Evolutionary conservation across 2,797 vertebrate species (phyloP).

Genomic region (Silurus lanzhouensis): DNA sequence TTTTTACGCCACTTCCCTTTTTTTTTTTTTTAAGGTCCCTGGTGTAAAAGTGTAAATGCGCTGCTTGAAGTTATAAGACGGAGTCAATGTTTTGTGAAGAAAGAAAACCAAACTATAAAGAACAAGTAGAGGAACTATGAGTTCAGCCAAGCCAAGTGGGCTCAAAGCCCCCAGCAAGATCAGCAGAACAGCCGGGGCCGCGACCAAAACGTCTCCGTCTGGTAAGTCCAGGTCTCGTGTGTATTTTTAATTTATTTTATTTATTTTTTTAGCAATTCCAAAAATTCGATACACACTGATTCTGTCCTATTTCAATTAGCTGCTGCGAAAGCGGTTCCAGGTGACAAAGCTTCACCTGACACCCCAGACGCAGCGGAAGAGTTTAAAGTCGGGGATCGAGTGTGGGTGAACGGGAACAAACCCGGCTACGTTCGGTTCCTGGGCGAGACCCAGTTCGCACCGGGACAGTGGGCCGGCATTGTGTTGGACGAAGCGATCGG

Average conservation of each 20-base stretch:
- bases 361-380: conserved; percentile 78
- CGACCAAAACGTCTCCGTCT: conserved; percentile 72
- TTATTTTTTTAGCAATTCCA: conserved; percentile 33
- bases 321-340: conserved; percentile 73
- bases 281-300: no score
- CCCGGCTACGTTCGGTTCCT: conserved; percentile 93
- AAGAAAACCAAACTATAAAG: conserved; percentile 64
- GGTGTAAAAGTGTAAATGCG: conserved; percentile 32
- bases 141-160: conserved; percentile 88
- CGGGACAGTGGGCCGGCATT: conserved; percentile 97
- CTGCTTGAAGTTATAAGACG: conserved; percentile 36
- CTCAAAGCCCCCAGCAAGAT: conserved; percentile 95
- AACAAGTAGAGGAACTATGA: conserved; percentile 80
- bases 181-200: conserved; percentile 73
- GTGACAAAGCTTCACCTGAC: conserved; percentile 67
- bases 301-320: conserved; percentile 21
- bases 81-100: conserved; percentile 82
- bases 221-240: conserved; percentile 57
- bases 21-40: conserved; percentile 42
- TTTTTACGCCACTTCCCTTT: conserved; percentile 55
- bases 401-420: conserved; percentile 98
- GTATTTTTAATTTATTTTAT: neutral
- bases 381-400: conserved; percentile 88
- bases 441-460: conserved; percentile 95
- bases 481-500: conserved; percentile 94